Evolutionary conservation across 2,113 vertebrate genomes (phyloP).

Genomic region (Hyperopisus bebe): DNA sequence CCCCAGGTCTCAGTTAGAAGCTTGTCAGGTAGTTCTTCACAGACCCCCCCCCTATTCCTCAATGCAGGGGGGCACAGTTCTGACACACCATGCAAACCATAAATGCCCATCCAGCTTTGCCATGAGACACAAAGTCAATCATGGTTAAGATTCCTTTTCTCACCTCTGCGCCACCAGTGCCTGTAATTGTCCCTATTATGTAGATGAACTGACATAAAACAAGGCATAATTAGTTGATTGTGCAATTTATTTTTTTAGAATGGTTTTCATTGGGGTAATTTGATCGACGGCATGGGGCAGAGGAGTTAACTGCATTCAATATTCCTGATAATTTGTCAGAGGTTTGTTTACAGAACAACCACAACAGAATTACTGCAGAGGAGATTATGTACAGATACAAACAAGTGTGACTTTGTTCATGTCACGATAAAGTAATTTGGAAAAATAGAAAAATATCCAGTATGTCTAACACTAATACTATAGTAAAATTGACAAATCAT

Average conservation of each 20-base stretch:
- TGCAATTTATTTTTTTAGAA: constrained; percentile 29
- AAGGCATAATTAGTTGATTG: constrained; percentile 55
- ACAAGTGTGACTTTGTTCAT: neutral
- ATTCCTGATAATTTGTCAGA: neutral
- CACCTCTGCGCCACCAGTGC: constrained; percentile 30
- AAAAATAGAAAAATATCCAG: neutral
- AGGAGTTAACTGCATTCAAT: neutral
- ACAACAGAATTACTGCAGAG: neutral
- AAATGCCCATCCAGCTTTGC: constrained; percentile 46
- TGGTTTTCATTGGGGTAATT: constrained; percentile 48
- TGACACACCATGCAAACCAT: constrained; percentile 27
- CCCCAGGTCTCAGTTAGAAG: constrained; percentile 32
- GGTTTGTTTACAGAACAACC: constrained; percentile 4
- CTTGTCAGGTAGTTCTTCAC: constrained; percentile 39
- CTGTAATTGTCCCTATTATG: constrained; percentile 55
- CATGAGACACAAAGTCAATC: constrained; percentile 42
- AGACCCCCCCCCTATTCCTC: constrained; percentile 24
- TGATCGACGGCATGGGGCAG: constrained; percentile 48
- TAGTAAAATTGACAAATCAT: neutral
- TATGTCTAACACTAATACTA: neutral
- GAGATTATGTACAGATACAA: constrained; percentile 1
- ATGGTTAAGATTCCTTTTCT: constrained; percentile 31
- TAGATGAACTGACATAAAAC: constrained; percentile 45
- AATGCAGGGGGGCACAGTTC: constrained; percentile 30
- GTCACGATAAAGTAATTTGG: neutral